phyloP scores from a whole-genome alignment of 2,888 invertebrate genomes.

The Merodon equestris region DNA sequence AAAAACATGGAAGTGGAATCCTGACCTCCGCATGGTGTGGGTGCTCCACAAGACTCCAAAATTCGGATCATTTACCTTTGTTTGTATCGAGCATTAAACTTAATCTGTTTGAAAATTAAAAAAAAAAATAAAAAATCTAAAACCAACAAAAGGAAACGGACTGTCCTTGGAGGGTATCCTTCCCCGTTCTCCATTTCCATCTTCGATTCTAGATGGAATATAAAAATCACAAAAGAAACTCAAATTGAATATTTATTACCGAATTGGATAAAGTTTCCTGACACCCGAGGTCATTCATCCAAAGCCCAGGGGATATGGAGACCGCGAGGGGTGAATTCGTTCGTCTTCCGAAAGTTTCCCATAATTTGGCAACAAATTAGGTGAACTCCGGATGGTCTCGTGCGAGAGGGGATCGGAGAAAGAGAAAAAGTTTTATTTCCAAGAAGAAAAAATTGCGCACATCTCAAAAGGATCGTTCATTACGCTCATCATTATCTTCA shows the following conservation, averaged over 20 bases:
- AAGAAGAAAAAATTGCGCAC: background rate
- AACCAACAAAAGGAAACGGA: background rate
- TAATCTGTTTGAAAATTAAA: slow-evolving; percentile 45
- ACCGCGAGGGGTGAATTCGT: background rate
- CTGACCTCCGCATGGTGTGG: too few species aligned
- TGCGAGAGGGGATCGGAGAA: background rate
- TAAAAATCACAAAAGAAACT: slow-evolving; percentile 53
- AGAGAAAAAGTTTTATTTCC: background rate
- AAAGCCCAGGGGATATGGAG: slow-evolving; percentile 1
- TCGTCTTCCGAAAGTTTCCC: slow-evolving; percentile 35
- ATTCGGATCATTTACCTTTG: slow-evolving; percentile 62
- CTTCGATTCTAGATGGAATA: slow-evolving; percentile 20
- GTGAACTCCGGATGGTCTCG: slow-evolving; percentile 6
- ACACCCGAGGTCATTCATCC: background rate
- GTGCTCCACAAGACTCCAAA: background rate
- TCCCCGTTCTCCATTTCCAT: slow-evolving; percentile 19
- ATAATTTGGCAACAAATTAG: slow-evolving; percentile 46
- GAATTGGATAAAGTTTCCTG: slow-evolving; percentile 10
- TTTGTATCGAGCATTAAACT: slow-evolving; percentile 55
- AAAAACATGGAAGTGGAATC: slow-evolving; percentile 16
- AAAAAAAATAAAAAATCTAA: background rate
- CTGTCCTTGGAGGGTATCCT: background rate
- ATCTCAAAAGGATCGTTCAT: background rate
- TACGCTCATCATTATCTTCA: slow-evolving; percentile 17
- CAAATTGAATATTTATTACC: slow-evolving; percentile 64